Conservation (phyloP, 2,888 invertebrate species). For the Drosophila falleni region DNA sequence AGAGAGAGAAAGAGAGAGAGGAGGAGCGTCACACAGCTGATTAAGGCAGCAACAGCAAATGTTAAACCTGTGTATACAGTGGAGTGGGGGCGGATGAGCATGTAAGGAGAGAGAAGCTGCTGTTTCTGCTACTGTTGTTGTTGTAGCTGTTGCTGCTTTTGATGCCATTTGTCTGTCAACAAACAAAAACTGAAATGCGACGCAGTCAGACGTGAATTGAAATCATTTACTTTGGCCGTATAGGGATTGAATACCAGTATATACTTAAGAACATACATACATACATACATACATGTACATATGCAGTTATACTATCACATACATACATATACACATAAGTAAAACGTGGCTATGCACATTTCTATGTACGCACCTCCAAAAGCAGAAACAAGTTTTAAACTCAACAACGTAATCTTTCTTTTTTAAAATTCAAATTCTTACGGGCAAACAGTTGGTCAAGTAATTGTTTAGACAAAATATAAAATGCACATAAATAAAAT, state of each 20-base stretch:
- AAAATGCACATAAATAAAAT: too few relatives aligned
- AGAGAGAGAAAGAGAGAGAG: not conserved
- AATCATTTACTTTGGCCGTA: slow-evolving; percentile 66
- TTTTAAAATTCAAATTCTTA: slow-evolving; percentile 53
- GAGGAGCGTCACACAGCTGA: slow-evolving; percentile 58
- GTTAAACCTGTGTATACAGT: not conserved
- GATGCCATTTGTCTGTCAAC: slow-evolving; percentile 49
- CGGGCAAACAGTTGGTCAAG: slow-evolving; percentile 7
- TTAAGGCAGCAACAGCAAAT: slow-evolving; percentile 47
- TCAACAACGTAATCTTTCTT: slow-evolving; percentile 32
- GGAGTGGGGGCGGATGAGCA: slow-evolving; percentile 24
- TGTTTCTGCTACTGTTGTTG: slow-evolving; percentile 1
- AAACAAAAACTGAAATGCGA: slow-evolving; percentile 52
- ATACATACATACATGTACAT: not conserved
- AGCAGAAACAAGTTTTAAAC: slow-evolving; percentile 55
- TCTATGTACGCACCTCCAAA: slow-evolving; percentile 17
- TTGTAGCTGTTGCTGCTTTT: not conserved
- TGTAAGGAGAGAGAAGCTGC: slow-evolving; percentile 6
- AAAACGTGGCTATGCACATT: slow-evolving; percentile 9
- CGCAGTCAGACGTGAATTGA: slow-evolving; percentile 66
- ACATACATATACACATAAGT: slow-evolving; percentile 4
- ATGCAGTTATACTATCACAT: not conserved
- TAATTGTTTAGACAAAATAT: too few relatives aligned
- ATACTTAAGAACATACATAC: slow-evolving; percentile 7
- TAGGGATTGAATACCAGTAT: slow-evolving; percentile 27